Conservation (phyloP, 2,797 vertebrate species). For the Trachops cirrhosus region DNA sequence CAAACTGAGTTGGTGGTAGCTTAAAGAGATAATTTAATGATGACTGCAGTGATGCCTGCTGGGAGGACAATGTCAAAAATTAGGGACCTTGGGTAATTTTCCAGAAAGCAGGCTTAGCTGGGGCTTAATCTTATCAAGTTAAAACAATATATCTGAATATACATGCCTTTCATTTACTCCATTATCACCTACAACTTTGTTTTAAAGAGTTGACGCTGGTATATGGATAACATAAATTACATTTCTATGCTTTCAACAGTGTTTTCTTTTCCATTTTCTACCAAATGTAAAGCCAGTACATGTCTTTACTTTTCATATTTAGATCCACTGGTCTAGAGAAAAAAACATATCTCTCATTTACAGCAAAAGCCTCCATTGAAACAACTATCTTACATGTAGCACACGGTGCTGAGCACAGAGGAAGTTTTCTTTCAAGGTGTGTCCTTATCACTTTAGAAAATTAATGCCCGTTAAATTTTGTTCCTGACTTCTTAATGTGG, state of each 20-base stretch:
- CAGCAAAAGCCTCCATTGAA: not conserved
- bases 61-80: conserved; percentile 17
- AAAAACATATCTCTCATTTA: not conserved
- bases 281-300: not conserved
- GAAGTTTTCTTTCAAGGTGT: not conserved
- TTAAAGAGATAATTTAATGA: conserved; percentile 47
- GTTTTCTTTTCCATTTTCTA: not conserved
- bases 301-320: not conserved
- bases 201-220: not conserved
- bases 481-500: not conserved
- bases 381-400: not conserved
- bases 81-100: not conserved
- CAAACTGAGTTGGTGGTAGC: conserved; percentile 14
- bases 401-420: not conserved
- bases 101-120: not conserved
- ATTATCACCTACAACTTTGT: not conserved
- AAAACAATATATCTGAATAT: not conserved
- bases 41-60: not conserved
- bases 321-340: not conserved
- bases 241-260: not conserved
- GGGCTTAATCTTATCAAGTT: not conserved
- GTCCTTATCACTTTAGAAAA: not conserved
- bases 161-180: not conserved
- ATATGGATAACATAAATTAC: not conserved
- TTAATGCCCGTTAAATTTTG: not conserved